These are phyloP conservation scores for Neopelma chrysocephalum DNA, from an alignment of 2,797 vertebrate genomes.

Conservation along the genomic window DNA sequence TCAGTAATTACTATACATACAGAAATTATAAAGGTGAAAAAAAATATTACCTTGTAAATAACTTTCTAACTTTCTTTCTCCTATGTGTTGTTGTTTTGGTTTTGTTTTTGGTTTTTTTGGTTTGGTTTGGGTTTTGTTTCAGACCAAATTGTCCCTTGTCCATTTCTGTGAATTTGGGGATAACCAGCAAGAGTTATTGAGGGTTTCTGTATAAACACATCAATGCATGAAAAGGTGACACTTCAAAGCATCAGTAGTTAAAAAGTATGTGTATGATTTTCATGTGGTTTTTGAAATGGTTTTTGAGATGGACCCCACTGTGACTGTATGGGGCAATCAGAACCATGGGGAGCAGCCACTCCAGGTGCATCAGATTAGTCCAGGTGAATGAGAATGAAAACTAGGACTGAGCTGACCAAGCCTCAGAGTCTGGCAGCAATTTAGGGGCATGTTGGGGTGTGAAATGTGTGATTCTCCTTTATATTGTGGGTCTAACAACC, in stretches of 20 bases:
- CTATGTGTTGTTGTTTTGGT: background rate
- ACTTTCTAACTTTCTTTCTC: background rate
- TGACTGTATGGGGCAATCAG: background rate
- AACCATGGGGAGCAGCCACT: background rate
- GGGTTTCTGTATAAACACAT: background rate
- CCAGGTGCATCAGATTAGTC: background rate
- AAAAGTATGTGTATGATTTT: background rate
- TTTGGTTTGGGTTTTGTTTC: background rate
- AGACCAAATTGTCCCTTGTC: background rate
- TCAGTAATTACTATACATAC: background rate
- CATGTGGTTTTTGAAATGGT: background rate
- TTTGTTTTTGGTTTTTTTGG: background rate
- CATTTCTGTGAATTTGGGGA: background rate
- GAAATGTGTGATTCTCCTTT: background rate
- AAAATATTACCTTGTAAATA: background rate
- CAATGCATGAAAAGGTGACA: background rate
- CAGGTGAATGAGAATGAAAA: background rate
- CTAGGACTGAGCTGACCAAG: background rate
- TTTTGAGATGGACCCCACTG: background rate
- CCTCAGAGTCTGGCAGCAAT: background rate
- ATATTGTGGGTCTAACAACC: accelerated
- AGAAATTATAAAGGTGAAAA: background rate
- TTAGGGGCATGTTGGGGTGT: background rate
- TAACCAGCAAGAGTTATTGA: background rate
- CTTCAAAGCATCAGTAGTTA: background rate